These are phyloP conservation scores for Tetanocera ferruginea DNA, from an alignment of 2,888 invertebrate species.

Conservation along the genomic window DNA sequence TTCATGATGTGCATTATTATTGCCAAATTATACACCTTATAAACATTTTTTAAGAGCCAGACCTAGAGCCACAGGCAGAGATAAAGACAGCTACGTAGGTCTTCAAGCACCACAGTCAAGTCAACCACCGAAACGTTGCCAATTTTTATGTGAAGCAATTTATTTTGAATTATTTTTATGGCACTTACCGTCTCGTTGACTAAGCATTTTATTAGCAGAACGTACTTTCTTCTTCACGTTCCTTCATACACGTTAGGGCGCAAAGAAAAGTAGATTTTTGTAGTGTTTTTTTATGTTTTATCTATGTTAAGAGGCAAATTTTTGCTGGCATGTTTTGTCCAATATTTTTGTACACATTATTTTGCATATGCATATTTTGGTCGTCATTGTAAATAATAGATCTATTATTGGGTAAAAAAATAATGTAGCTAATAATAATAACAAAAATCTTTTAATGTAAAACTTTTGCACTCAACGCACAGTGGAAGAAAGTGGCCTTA, in stretches of 20 bases:
- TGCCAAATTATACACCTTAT: conserved; percentile 68
- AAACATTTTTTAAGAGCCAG: conserved; percentile 47
- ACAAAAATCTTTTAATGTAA: too few species aligned
- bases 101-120: not conserved
- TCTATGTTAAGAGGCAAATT: not conserved
- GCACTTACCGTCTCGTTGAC: conserved; percentile 64
- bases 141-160: conserved; percentile 69
- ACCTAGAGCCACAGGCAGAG: not conserved
- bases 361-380: conserved; percentile 29
- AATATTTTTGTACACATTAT: not conserved
- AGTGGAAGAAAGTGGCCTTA: too few species aligned
- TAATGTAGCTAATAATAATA: conserved; percentile 26
- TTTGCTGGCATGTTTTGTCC: not conserved
- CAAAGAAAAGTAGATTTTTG: not conserved
- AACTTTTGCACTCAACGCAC: too few species aligned
- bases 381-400: conserved; percentile 42
- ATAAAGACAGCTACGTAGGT: not conserved
- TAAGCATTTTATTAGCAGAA: conserved; percentile 51
- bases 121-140: conserved; percentile 47
- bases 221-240: conserved; percentile 12
- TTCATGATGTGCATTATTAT: conserved; percentile 70
- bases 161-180: conserved; percentile 71
- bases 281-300: not conserved
- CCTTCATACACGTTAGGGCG: not conserved
- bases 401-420: conserved; percentile 32